Conservation (phyloP, 2,113 vertebrate genomes). For the Ameiurus melas region DNA sequence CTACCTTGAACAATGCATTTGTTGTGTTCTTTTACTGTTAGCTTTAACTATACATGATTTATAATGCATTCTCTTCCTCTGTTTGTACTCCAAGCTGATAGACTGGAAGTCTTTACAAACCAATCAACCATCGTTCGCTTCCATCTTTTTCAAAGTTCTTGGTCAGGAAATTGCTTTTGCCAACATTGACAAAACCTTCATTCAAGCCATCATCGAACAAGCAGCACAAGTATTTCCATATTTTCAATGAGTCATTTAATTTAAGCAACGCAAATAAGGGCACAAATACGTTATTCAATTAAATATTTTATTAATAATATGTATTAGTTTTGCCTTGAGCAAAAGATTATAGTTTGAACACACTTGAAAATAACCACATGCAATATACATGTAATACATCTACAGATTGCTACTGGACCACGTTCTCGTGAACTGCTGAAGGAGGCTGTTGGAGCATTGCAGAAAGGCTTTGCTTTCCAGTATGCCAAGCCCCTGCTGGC, state of each 20-base stretch:
- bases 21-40: too few species aligned
- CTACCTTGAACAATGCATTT: neutral
- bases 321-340: too few species aligned
- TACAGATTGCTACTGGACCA: slow-evolving; percentile 57
- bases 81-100: slow-evolving; percentile 65
- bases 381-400: neutral
- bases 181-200: slow-evolving; percentile 70
- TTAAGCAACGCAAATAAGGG: neutral
- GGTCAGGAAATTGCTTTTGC: slow-evolving; percentile 79
- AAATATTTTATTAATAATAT: neutral
- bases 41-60: neutral
- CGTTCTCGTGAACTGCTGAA: slow-evolving; percentile 39
- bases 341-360: neutral
- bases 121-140: slow-evolving; percentile 67
- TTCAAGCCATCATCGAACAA: slow-evolving; percentile 68
- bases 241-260: neutral
- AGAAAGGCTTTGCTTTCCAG: slow-evolving; percentile 56
- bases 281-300: neutral
- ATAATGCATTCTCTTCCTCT: neutral
- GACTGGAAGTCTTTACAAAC: slow-evolving; percentile 71
- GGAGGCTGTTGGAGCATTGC: slow-evolving; percentile 51
- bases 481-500: slow-evolving; percentile 69
- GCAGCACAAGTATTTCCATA: slow-evolving; percentile 58
- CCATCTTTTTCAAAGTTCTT: slow-evolving; percentile 73
- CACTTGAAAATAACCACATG: neutral